phyloP scores from a whole-genome alignment of 2,888 invertebrate genomes.

The Drosophila trichaetosa region DNA sequence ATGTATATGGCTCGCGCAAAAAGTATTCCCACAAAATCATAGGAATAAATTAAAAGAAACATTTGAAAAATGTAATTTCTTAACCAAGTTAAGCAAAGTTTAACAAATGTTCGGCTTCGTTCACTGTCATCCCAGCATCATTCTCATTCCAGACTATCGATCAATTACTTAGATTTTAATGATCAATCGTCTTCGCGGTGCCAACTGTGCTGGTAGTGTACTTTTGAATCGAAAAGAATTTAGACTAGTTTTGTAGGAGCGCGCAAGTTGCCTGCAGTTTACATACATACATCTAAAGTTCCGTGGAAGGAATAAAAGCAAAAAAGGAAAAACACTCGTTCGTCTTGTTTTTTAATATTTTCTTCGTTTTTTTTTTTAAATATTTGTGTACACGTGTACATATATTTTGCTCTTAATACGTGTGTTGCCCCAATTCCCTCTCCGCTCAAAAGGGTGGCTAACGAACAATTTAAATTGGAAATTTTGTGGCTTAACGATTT shows the following conservation, averaged over 20 bases:
- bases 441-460: conserved; percentile 12
- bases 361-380: conserved; percentile 63
- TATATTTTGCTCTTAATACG: conserved; percentile 30
- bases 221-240: conserved; percentile 21
- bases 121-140: conserved; percentile 20
- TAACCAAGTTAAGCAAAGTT: background rate
- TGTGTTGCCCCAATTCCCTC: conserved; percentile 32
- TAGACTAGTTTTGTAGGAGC: conserved; percentile 17
- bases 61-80: background rate
- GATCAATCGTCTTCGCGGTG: conserved; percentile 18
- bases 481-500: conserved; percentile 23
- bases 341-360: conserved; percentile 56
- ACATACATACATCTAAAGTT: conserved; percentile 12
- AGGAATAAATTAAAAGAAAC: background rate
- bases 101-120: background rate
- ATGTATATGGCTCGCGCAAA: background rate
- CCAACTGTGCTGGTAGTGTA: background rate
- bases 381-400: conserved; percentile 50
- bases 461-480: conserved; percentile 15
- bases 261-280: conserved; percentile 6
- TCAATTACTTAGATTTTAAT: background rate
- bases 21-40: background rate
- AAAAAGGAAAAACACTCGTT: conserved; percentile 32
- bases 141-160: conserved; percentile 28
- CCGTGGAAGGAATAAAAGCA: conserved; percentile 21